Evolutionary conservation across 2,888 invertebrate species (phyloP), one percentile per base, ranked within the genome.

Genomic region (Eumerus sabulonum): DNA sequence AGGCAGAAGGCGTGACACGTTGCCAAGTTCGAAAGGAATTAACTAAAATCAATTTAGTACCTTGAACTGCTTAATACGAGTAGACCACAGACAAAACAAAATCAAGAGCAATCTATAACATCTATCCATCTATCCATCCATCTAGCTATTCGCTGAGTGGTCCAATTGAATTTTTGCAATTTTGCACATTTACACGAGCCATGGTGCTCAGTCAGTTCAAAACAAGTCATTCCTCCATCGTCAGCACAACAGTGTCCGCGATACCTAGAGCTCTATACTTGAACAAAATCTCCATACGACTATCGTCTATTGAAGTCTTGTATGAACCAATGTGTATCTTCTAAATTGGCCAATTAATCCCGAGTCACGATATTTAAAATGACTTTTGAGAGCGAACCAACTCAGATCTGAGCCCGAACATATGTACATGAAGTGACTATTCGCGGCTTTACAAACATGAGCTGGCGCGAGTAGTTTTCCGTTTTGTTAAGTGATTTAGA

Each of bases 351-450:
- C 79, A 79, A 79, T 79, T 79, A 79, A 79, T 79, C 79, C 27
- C 74, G 67, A 79, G 79, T 79, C 79, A 79, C 79, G 79, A 79
- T 79, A 79, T 79, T 79, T 79, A 79, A 79, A 79, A 79, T 74
- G 74, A 79, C 74, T 79, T 74, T 79, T 77, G 76, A 74, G 72
- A 77, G 66, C n/a, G 27, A 27, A 27, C 27, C 27, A 27, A 27
- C 62, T 64, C 74, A n/a, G 12, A n/a, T 74, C 53, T 59, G 2
- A 56, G 68, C 62, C 11, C 50, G 63, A 73, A 79, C 68, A 74
- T 59, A 79, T 79, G 74, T 74, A 79, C 40, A 27, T 7, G 7
- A 27, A 7, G 27, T 7, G 27, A 27, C 27, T 27, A 27, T 27
- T 53, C 47, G 68, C 47, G n/a, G 54, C 45, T 47, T 51, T 27